Percentiles rank a stretch among this genome's conserved stretches.
phyloP scores from a whole-genome alignment of 2,888 invertebrate species.

The Hedya salicella region DNA sequence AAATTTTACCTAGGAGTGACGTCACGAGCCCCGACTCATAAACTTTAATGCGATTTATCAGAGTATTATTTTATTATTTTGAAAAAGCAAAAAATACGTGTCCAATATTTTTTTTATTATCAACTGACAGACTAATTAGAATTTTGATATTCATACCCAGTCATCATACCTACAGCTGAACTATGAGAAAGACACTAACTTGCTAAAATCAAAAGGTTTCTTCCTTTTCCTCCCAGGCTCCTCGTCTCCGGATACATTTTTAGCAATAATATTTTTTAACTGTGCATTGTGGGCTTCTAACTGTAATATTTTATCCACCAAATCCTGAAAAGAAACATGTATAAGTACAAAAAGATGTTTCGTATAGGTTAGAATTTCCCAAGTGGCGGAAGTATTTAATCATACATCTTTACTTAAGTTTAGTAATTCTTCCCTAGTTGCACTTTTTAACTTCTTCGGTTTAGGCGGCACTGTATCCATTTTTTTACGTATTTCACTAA shows the following conservation, averaged over 20 bases:
- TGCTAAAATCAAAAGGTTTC: conserved; percentile 87
- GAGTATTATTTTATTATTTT: no score
- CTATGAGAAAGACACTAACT: conserved; percentile 58
- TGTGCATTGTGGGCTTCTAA: conserved; percentile 92
- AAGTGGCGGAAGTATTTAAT: not conserved
- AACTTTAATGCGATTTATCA: no score
- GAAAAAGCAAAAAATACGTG: no score
- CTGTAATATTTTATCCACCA: conserved; percentile 89
- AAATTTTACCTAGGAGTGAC: no score
- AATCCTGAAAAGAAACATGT: conserved; percentile 81
- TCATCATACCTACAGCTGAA: not conserved
- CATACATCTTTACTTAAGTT: conserved; percentile 67
- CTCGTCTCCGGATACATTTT: conserved; percentile 65
- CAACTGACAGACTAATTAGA: no score
- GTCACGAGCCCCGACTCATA: no score
- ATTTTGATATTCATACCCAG: no score
- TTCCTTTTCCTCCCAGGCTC: conserved; percentile 51
- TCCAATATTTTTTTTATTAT: no score
- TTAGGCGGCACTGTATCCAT: conserved; percentile 62
- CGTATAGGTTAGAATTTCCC: conserved; percentile 50
- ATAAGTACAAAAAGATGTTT: conserved; percentile 22
- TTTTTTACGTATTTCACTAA: conserved; percentile 27
- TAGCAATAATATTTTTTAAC: conserved; percentile 88
- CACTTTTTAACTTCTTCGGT: conserved; percentile 56
- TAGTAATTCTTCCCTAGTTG: conserved; percentile 60